phyloP scores from a whole-genome alignment of 2,113 vertebrate species.

The Seriola dumerili region DNA sequence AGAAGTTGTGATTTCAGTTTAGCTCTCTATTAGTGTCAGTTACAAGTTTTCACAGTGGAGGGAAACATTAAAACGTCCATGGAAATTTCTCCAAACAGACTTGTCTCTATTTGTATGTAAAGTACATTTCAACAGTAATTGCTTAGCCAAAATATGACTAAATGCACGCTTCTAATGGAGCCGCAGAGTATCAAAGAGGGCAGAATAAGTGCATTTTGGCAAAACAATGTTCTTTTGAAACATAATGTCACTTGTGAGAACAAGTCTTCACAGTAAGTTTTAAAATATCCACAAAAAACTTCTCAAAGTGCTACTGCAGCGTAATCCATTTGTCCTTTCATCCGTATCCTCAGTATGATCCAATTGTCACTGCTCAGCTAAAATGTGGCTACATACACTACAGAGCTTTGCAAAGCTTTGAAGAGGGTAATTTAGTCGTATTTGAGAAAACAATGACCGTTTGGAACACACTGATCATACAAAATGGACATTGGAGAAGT shows the following conservation, averaged over 20 bases:
- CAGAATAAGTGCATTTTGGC: background rate
- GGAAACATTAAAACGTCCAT: background rate
- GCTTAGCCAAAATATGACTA: background rate
- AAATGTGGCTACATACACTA: constrained; percentile 3
- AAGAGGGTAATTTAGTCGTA: background rate
- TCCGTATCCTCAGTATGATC: background rate
- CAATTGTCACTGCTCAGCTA: background rate
- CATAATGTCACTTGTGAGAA: background rate
- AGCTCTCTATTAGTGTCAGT: background rate
- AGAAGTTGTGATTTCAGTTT: background rate
- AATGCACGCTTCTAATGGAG: background rate
- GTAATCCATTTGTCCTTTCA: background rate
- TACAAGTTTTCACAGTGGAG: background rate
- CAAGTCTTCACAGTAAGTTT: background rate
- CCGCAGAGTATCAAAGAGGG: background rate
- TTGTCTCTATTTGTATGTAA: background rate
- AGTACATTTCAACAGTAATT: background rate
- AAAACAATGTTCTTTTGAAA: background rate
- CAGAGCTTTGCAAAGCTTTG: background rate
- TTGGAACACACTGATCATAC: background rate
- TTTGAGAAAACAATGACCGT: background rate
- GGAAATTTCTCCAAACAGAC: background rate
- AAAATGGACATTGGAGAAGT: background rate
- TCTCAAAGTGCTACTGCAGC: background rate
- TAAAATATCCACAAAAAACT: background rate